phyloP scores from a whole-genome alignment of 2,113 vertebrate genomes.

The Xiphorhynchus elegans region DNA sequence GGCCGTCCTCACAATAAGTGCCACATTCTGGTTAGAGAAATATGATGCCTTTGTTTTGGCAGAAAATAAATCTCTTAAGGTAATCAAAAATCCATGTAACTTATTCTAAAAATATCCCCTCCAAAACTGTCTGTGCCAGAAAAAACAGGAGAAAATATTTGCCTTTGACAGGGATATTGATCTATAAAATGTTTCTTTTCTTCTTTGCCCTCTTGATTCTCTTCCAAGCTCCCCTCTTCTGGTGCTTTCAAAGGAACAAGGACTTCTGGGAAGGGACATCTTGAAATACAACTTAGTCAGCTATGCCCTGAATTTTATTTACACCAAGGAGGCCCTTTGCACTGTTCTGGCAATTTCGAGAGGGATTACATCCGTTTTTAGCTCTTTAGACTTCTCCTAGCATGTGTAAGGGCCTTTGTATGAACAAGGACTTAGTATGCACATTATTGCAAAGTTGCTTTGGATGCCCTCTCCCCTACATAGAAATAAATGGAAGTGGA shows the following conservation, averaged over 20 bases:
- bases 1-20: conserved; percentile 54
- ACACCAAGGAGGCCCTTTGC: background rate
- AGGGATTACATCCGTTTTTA: background rate
- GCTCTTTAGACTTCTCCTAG: background rate
- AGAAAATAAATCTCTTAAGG: conserved; percentile 65
- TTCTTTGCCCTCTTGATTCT: conserved; percentile 13
- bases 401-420: background rate
- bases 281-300: background rate
- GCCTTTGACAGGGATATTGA: conserved; percentile 46
- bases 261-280: background rate
- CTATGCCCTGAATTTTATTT: background rate
- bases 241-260: background rate
- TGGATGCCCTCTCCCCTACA: background rate
- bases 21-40: conserved; percentile 61
- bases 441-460: background rate
- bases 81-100: conserved; percentile 62
- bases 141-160: conserved; percentile 58
- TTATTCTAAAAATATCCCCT: conserved; percentile 43
- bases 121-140: conserved; percentile 53
- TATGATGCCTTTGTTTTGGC: conserved; percentile 53
- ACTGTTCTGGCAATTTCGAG: background rate
- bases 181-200: conserved; percentile 44
- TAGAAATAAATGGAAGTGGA: background rate
- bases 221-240: background rate
- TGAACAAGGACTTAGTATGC: background rate